phyloP scores from a whole-genome alignment of 2,113 vertebrate species.

The Psittacara wagleri region DNA sequence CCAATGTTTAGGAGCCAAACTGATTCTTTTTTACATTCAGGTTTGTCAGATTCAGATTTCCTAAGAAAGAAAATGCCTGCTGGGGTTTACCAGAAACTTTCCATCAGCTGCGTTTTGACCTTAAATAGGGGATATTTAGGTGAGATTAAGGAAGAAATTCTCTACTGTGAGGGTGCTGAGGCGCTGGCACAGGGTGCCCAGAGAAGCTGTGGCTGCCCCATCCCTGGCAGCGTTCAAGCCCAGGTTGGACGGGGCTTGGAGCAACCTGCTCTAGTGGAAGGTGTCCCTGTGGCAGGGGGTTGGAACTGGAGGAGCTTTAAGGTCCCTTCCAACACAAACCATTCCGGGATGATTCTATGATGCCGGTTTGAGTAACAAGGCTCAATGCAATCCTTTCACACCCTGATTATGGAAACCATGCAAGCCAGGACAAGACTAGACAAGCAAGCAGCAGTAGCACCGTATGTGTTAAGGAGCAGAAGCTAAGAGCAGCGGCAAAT shows the following conservation, averaged over 20 bases:
- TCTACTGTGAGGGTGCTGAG: background rate
- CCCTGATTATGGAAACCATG: background rate
- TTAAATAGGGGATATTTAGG: background rate
- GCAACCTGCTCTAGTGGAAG: background rate
- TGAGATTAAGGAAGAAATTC: background rate
- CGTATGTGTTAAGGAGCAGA: background rate
- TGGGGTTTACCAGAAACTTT: fast-evolving
- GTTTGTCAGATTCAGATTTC: background rate
- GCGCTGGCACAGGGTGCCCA: background rate
- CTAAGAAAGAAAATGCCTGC: background rate
- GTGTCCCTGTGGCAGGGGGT: background rate
- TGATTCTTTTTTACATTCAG: background rate
- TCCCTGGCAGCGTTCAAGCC: background rate
- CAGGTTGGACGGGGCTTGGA: too few relatives aligned
- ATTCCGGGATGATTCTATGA: background rate
- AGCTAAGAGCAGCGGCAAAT: background rate
- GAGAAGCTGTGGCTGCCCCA: background rate
- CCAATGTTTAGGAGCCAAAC: fast-evolving
- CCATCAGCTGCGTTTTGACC: background rate
- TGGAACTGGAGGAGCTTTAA: background rate
- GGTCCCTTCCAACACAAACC: background rate
- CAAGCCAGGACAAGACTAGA: background rate
- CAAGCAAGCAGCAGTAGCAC: background rate
- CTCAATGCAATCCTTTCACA: background rate
- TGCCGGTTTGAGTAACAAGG: background rate